phyloP scores from a whole-genome alignment of 2,113 vertebrate species.

The Notarius quadriscutis region DNA sequence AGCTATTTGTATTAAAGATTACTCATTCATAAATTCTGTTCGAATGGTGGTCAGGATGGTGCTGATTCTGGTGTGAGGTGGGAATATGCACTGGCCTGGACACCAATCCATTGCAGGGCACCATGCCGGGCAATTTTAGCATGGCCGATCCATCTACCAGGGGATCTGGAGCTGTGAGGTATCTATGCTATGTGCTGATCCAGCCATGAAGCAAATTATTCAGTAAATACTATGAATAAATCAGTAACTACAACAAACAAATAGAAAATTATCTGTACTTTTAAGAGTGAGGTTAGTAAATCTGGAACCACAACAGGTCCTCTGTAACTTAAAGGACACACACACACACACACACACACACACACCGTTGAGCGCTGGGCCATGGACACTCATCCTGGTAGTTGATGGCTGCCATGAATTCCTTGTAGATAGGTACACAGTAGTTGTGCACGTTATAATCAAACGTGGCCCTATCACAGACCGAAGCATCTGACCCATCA shows the following conservation, averaged over 20 bases:
- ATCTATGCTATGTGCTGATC: neutral
- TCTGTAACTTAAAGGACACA: neutral
- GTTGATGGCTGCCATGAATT: conserved; percentile 56
- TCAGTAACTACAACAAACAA: neutral
- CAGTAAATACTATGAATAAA: neutral
- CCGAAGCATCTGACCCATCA: conserved; percentile 22
- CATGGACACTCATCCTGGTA: conserved; percentile 64
- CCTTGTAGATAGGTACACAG: conserved; percentile 64
- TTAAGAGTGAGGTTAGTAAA: neutral
- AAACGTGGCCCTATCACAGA: conserved; percentile 61
- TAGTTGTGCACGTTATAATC: conserved; percentile 32
- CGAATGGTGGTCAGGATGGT: neutral
- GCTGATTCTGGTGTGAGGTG: neutral
- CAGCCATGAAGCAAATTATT: neutral
- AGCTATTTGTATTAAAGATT: neutral
- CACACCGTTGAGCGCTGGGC: conserved; percentile 65
- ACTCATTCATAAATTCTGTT: neutral
- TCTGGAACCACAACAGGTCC: neutral
- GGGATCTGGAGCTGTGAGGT: neutral
- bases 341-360: neutral
- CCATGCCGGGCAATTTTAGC: neutral
- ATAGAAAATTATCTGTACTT: neutral
- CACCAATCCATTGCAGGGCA: neutral
- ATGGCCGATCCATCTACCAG: neutral
- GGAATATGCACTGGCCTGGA: neutral